Percentiles rank a stretch among this genome's conserved stretches.
phyloP scores from a whole-genome alignment of 2,888 invertebrate genomes.

The Drosophila siamana region DNA sequence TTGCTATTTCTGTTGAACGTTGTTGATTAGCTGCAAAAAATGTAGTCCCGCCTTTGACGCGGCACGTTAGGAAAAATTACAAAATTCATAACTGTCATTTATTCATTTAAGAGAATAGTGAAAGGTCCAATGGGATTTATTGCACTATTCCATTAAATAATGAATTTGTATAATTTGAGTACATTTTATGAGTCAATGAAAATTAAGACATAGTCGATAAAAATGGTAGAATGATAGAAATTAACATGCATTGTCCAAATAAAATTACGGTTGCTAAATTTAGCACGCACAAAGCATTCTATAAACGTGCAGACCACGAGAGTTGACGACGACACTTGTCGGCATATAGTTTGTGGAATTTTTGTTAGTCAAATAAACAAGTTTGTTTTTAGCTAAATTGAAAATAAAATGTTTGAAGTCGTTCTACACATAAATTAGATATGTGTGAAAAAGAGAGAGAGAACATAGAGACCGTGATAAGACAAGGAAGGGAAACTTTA shows the following conservation, averaged over 20 bases:
- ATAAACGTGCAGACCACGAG: slow-evolving; percentile 72
- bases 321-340: slow-evolving; percentile 28
- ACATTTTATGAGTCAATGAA: not conserved
- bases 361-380: slow-evolving; percentile 61
- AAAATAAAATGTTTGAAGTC: slow-evolving; percentile 55
- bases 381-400: slow-evolving; percentile 47
- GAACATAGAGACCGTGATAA: not conserved
- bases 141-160: too few relatives aligned
- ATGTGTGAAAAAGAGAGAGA: not conserved
- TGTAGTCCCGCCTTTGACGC: slow-evolving; percentile 43
- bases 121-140: not conserved
- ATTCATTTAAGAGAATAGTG: too few relatives aligned
- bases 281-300: slow-evolving; percentile 17
- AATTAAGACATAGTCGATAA: not conserved
- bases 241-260: not conserved
- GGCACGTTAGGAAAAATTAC: not conserved
- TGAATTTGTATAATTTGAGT: not conserved
- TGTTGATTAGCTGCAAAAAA: slow-evolving; percentile 52
- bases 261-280: slow-evolving; percentile 25
- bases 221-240: too few relatives aligned
- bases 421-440: slow-evolving; percentile 49
- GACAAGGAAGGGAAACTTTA: not conserved
- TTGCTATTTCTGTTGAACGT: slow-evolving; percentile 39
- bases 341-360: slow-evolving; percentile 50
- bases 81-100: too few relatives aligned